A percentile compares a stretch with the other conserved stretches of the same genome.
phyloP scores from a whole-genome alignment of 2,113 vertebrate species.

The Machaerirhynchus nigripectus region DNA sequence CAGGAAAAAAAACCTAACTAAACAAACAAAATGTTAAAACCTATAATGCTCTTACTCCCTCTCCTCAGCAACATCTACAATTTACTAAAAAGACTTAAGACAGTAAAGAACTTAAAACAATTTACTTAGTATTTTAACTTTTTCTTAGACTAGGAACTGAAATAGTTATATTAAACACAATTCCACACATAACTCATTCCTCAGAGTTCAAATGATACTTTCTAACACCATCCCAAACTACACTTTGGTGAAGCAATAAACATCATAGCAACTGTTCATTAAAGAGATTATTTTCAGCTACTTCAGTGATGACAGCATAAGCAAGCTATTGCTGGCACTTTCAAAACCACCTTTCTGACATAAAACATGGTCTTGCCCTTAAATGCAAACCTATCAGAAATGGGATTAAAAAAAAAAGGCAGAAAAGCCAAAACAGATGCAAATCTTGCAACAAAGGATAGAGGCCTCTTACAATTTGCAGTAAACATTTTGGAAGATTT shows the following conservation, averaged over 20 bases:
- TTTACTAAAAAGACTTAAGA: neutral
- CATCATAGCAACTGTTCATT: neutral
- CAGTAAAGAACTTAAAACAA: neutral
- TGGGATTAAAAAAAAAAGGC: rapidly evolving
- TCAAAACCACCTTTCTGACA: conserved; percentile 9
- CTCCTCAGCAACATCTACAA: neutral
- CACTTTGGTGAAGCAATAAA: neutral
- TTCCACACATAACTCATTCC: neutral
- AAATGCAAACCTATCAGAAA: neutral
- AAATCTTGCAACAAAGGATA: neutral
- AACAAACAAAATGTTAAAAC: neutral
- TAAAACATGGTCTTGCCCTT: neutral
- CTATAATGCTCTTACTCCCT: neutral
- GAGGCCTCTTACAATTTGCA: neutral
- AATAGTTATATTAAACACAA: neutral
- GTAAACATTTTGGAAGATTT: neutral
- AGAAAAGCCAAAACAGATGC: neutral
- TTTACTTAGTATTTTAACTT: neutral
- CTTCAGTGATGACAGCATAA: conserved; percentile 45
- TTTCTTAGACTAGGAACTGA: neutral
- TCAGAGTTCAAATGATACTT: neutral
- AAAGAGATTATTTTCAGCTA: conserved; percentile 55
- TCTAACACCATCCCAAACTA: neutral
- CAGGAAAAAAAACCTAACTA: neutral
- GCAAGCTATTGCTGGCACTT: neutral